Base-by-base conservation (phyloP, 2,113 vertebrate species). In the Oenanthe melanoleuca region DNA sequence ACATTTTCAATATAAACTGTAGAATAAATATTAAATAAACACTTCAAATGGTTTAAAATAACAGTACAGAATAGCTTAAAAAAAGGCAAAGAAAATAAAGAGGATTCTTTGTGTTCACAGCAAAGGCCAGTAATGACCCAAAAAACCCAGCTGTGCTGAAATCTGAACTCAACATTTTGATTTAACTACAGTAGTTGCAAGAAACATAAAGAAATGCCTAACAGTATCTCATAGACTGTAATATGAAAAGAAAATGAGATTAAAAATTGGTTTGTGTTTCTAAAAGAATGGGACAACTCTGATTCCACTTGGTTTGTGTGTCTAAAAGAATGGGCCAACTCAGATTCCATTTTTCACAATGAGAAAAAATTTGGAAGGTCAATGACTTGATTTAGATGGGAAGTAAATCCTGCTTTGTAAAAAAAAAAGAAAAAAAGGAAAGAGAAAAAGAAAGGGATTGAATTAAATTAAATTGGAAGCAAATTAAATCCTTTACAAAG, bases 1-100 rank as follows among this genome's bases (percentile, higher is more conserved):
- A 89, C 83, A 88, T 93, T 93, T 96, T 91, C 96, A 78, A 84
- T 96, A 91, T 53, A 92, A 97, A 93, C 67, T 75, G 91, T 90
- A 88, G 86, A 95, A 97, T 97, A 79, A 81, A 87, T 93, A 96
- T 83, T 92, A 95, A 97, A 94, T 89, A 92, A 96, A 97, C 56
- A 38, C 34, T 84, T 81, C n/a, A 29, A 71, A 93, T 67, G 60
- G 28, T 55, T 96, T 80, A 65, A 96, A 97, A 81, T 55, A 86
- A 97, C 75, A 74, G 40, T 37, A 60, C 2, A 55, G 75, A 83
- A 80, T 14, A 80, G 80, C 73, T 77, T 84, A 37, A 93, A 77
- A 93, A 75, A 92, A 83, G 67, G 47, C 42, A 73, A 96, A 88
- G 38, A 45, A 90, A 96, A 85, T 22, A 22, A 84, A 93, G 61